phyloP scores from a whole-genome alignment of 2,113 vertebrate species.

The Naja naja region DNA sequence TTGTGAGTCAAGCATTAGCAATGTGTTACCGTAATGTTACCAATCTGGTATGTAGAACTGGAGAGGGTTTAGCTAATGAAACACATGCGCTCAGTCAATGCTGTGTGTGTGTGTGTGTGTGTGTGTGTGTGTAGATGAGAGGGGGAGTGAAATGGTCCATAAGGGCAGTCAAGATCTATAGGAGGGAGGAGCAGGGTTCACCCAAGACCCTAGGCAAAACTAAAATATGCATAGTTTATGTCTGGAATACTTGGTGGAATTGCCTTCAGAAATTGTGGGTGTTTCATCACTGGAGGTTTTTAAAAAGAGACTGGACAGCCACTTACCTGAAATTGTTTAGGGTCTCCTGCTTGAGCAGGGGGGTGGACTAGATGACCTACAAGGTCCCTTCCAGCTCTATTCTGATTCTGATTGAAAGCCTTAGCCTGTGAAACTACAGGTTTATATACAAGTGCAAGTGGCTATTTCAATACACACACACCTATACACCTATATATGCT shows the following conservation, averaged over 20 bases:
- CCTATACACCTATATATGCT: too few relatives aligned
- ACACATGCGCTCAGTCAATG: conserved; percentile 36
- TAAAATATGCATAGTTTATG: not conserved
- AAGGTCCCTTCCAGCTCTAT: not conserved
- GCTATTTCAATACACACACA: too few relatives aligned
- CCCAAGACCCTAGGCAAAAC: not conserved
- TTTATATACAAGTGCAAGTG: too few relatives aligned
- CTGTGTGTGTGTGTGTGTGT: too few relatives aligned
- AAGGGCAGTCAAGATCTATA: rapidly evolving
- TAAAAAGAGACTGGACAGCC: not conserved
- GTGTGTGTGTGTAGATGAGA: not conserved
- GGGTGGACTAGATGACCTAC: not conserved
- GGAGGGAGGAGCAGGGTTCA: not conserved
- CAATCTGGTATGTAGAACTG: conserved; percentile 62
- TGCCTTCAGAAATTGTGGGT: not conserved
- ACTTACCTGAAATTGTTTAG: not conserved
- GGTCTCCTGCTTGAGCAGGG: not conserved
- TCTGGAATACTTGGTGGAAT: not conserved
- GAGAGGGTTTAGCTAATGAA: conserved; percentile 52
- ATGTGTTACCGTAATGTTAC: conserved; percentile 70
- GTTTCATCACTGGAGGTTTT: not conserved
- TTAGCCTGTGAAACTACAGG: not conserved
- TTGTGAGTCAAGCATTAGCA: conserved; percentile 71
- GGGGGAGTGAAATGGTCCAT: conserved; percentile 33
- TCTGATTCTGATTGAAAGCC: not conserved